These are phyloP conservation scores for Serilophus lunatus DNA, from an alignment of 2,113 vertebrate species.

Conservation along the genomic window DNA sequence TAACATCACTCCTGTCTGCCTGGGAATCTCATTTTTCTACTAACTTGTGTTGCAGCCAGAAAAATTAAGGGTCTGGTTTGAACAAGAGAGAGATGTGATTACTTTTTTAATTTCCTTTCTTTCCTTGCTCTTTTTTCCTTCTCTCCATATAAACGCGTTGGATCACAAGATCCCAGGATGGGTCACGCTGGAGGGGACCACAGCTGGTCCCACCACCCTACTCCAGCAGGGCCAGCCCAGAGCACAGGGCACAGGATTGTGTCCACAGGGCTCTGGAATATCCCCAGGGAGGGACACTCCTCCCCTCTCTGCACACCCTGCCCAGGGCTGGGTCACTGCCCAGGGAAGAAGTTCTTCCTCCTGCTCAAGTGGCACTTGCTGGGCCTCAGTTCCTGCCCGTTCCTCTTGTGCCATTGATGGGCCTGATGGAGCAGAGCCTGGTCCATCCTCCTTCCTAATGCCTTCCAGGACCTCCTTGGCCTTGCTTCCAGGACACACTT, in stretches of 20 bases:
- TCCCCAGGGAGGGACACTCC: neutral
- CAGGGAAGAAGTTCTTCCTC: neutral
- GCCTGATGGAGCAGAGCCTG: neutral
- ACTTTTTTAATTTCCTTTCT: fast-evolving
- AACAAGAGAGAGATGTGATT: neutral
- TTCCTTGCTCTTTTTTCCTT: neutral
- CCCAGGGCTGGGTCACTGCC: neutral
- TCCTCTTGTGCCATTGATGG: neutral
- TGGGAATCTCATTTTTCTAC: neutral
- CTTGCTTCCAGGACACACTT: neutral
- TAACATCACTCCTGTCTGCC: neutral
- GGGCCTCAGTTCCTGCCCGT: neutral
- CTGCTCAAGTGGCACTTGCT: neutral
- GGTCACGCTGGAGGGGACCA: neutral
- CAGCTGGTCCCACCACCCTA: neutral
- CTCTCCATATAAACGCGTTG: neutral
- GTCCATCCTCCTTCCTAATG: neutral
- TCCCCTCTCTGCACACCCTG: neutral
- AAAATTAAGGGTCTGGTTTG: neutral
- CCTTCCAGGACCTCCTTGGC: neutral
- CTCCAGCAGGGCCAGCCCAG: neutral
- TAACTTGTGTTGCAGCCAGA: neutral
- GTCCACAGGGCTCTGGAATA: neutral
- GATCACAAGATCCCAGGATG: fast-evolving
- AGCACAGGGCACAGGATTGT: neutral